A percentile compares a stretch with the other conserved stretches of the same genome.
Evolutionary conservation across 2,888 invertebrate genomes (phyloP).

Genomic region (Timandra comae): DNA sequence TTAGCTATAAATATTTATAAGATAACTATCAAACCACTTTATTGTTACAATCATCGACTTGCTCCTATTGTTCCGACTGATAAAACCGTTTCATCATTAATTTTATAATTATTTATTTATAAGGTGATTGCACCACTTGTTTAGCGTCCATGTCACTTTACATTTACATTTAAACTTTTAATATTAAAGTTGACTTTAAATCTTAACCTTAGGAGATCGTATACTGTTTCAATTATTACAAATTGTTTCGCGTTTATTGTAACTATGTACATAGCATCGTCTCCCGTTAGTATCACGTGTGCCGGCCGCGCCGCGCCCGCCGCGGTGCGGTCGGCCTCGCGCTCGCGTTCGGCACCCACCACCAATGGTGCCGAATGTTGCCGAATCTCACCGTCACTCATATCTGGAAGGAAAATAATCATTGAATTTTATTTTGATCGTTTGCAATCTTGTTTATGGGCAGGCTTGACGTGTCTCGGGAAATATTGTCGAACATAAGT

Average conservation of each 20-base stretch:
- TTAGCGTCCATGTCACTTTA: conserved; percentile 66
- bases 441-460: too few relatives aligned
- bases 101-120: conserved; percentile 36
- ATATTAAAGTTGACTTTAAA: conserved; percentile 75
- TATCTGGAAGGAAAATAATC: conserved; percentile 51
- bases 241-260: conserved; percentile 57
- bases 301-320: conserved; percentile 25
- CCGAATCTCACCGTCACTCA: conserved; percentile 60
- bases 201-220: conserved; percentile 77
- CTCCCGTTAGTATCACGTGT: conserved; percentile 65
- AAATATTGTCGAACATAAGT: too few relatives aligned
- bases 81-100: conserved; percentile 36
- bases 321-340: conserved; percentile 23
- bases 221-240: conserved; percentile 78
- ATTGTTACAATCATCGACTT: conserved; percentile 65
- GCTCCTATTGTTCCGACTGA: conserved; percentile 58
- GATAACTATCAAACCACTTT: conserved; percentile 74
- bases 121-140: conserved; percentile 59
- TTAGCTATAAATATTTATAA: conserved; percentile 77
- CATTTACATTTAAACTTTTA: conserved; percentile 59
- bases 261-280: conserved; percentile 73
- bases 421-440: conserved; percentile 16
- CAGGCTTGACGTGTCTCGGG: too few relatives aligned
- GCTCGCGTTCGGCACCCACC: conserved; percentile 15
- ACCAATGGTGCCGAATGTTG: conserved; percentile 28